A percentile compares a stretch with the other conserved stretches of the same genome.
Evolutionary conservation across 2,797 vertebrate genomes (phyloP).

Genomic region (Parauchenoglanis punctatus): DNA sequence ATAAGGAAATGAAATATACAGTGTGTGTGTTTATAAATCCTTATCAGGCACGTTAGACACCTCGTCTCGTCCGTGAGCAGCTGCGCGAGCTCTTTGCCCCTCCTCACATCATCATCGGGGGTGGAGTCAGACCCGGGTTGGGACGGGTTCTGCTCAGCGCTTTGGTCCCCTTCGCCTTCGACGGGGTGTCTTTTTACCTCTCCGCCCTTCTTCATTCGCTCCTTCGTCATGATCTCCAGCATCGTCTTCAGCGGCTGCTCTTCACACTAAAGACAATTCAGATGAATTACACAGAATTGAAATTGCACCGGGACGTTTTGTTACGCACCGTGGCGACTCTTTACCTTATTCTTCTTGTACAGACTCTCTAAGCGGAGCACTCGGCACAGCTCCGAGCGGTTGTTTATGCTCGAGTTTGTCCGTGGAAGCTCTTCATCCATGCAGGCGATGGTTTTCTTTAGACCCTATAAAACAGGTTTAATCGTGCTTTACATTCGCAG

Average conservation of each 20-base stretch:
- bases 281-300: neutral
- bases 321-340: too few species aligned
- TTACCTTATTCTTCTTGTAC: conserved; percentile 89
- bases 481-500: neutral
- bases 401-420: conserved; percentile 85
- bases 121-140: conserved; percentile 53
- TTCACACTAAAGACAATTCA: conserved; percentile 76
- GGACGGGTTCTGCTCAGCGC: conserved; percentile 30
- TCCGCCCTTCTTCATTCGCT: conserved; percentile 77
- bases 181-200: conserved; percentile 30
- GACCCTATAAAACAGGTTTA: conserved; percentile 74
- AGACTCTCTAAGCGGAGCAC: conserved; percentile 83
- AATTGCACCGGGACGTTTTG: too few species aligned
- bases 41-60: conserved; percentile 61
- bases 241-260: conserved; percentile 86
- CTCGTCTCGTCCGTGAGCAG: conserved; percentile 60
- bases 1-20: neutral
- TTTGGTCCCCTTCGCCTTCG: conserved; percentile 25
- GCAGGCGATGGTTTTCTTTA: conserved; percentile 84
- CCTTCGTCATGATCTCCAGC: conserved; percentile 89
- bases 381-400: conserved; percentile 82
- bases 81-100: neutral
- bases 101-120: conserved; percentile 57
- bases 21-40: neutral
- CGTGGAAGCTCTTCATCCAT: conserved; percentile 92